These are phyloP conservation scores for Todiramphus saurophagus DNA, from an alignment of 2,113 vertebrate species.

Conservation along the genomic window DNA sequence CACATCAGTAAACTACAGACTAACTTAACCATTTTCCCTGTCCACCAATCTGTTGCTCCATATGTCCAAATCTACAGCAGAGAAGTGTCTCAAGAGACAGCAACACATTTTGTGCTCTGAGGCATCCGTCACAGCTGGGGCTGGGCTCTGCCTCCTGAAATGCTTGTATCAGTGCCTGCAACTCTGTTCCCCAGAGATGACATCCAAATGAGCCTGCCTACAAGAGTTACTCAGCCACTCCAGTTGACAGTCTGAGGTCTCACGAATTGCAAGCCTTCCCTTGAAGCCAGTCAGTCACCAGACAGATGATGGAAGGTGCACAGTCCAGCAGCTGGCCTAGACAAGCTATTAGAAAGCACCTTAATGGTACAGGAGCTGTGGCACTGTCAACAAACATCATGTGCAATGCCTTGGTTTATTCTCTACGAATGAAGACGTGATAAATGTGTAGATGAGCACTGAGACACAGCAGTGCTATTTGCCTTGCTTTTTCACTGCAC, in stretches of 20 bases:
- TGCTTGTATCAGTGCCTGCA: neutral
- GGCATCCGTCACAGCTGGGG: neutral
- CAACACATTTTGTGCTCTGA: neutral
- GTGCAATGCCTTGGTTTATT: neutral
- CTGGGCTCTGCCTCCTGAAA: neutral
- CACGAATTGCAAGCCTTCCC: neutral
- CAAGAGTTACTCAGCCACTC: neutral
- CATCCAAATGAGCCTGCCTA: neutral
- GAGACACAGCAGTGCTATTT: neutral
- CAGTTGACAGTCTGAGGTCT: neutral
- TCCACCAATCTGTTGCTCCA: conserved; percentile 9
- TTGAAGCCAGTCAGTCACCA: neutral
- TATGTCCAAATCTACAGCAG: neutral
- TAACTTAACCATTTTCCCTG: neutral
- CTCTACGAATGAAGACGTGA: neutral
- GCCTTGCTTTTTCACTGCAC: neutral
- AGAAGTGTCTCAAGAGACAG: neutral
- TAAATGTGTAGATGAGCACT: neutral
- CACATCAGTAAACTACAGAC: neutral
- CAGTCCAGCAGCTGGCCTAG: neutral
- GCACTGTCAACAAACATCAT: neutral
- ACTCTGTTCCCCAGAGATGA: neutral
- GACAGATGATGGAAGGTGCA: neutral
- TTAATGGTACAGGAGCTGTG: neutral
- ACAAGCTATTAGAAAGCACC: neutral